Conservation (phyloP, 2,888 invertebrate species). For the Taenaris catops region DNA sequence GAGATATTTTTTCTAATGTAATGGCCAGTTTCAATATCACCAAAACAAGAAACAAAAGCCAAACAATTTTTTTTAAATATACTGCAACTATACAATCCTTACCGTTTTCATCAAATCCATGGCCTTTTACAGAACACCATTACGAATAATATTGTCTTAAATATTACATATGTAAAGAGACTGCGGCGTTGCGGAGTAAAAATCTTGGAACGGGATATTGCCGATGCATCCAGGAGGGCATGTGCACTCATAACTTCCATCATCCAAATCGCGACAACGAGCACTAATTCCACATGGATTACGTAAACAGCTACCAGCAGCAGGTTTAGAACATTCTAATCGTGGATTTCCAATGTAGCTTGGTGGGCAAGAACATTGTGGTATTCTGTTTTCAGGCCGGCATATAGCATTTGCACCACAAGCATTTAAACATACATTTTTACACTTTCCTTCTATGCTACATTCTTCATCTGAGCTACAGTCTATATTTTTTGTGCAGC, state of each 20-base stretch:
- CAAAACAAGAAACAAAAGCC: slow-evolving; percentile 81
- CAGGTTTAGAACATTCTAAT: slow-evolving; percentile 85
- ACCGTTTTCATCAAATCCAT: slow-evolving; percentile 82
- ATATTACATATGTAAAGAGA: slow-evolving; percentile 56
- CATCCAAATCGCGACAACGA: slow-evolving; percentile 86
- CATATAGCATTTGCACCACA: slow-evolving; percentile 94
- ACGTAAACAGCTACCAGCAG: slow-evolving; percentile 85
- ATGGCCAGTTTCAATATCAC: slow-evolving; percentile 79
- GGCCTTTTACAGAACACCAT: slow-evolving; percentile 78
- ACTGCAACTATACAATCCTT: slow-evolving; percentile 51
- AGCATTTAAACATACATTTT: slow-evolving; percentile 89
- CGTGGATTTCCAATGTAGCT: slow-evolving; percentile 91
- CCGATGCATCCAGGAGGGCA: slow-evolving; percentile 81
- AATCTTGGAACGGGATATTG: slow-evolving; percentile 76
- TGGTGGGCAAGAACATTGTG: slow-evolving; percentile 91
- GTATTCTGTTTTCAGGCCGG: slow-evolving; percentile 85
- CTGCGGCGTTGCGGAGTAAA: slow-evolving; percentile 51
- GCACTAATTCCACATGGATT: slow-evolving; percentile 93
- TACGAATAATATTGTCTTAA: slow-evolving; percentile 64
- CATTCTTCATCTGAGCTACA: slow-evolving; percentile 90
- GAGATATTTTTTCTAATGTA: slow-evolving; percentile 80
- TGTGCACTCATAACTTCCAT: slow-evolving; percentile 84
- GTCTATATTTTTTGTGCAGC: slow-evolving; percentile 87
- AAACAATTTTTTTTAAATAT: slow-evolving; percentile 60
- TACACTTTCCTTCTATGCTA: slow-evolving; percentile 83